These are phyloP conservation scores for Atlantisia rogersi DNA, from an alignment of 2,113 vertebrate species.

Conservation along the genomic window DNA sequence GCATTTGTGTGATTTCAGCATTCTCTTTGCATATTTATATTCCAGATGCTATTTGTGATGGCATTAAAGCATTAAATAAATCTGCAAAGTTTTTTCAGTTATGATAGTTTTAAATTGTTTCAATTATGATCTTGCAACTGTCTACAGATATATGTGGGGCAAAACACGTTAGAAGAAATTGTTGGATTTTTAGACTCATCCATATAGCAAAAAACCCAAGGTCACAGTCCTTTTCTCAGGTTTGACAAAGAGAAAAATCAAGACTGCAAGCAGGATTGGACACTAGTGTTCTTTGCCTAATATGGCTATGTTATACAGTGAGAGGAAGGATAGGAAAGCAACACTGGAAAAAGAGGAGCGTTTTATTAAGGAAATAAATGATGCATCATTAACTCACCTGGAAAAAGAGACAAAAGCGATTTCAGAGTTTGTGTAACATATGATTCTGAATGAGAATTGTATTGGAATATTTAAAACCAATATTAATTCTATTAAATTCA, in stretches of 20 bases:
- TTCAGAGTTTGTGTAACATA: not conserved
- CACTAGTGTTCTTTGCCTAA: not conserved
- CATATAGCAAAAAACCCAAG: not conserved
- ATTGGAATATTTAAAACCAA: not conserved
- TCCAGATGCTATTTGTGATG: not conserved
- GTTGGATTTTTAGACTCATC: not conserved
- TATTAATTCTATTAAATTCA: not conserved
- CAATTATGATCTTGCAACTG: not conserved
- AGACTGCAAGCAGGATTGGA: not conserved
- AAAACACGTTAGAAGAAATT: not conserved
- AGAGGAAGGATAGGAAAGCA: not conserved
- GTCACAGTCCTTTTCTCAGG: not conserved
- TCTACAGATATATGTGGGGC: not conserved
- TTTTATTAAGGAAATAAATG: not conserved
- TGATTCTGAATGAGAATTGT: not conserved
- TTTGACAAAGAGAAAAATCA: not conserved
- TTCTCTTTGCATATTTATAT: not conserved
- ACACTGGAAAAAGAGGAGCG: not conserved
- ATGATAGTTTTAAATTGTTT: not conserved
- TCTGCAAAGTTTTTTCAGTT: not conserved
- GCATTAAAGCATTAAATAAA: not conserved
- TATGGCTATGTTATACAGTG: not conserved
- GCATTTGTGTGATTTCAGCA: not conserved
- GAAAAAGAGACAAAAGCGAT: not conserved
- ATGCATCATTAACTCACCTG: not conserved